These are phyloP conservation scores for Holacanthus passer DNA, from an alignment of 2,113 vertebrate species.

Conservation along the genomic window DNA sequence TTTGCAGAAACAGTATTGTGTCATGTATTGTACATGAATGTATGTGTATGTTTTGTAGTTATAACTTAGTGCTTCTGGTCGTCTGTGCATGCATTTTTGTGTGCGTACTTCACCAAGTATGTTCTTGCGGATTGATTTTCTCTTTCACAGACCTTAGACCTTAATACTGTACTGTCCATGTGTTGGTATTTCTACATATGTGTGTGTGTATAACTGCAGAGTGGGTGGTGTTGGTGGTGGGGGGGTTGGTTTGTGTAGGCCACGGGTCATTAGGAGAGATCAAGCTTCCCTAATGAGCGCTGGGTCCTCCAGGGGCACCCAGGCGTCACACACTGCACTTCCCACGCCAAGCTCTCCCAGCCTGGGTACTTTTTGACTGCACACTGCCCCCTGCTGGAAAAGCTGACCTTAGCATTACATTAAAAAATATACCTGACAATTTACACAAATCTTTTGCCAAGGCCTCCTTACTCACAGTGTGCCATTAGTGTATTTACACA, in stretches of 20 bases:
- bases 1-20: neutral
- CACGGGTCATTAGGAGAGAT: conserved; percentile 81
- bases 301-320: conserved; percentile 77
- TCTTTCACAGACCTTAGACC: conserved; percentile 15
- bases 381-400: conserved; percentile 88
- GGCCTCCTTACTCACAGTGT: neutral
- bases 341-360: conserved; percentile 74
- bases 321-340: conserved; percentile 79
- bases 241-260: conserved; percentile 69
- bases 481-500: neutral
- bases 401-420: neutral
- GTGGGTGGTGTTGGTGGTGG: conserved; percentile 63
- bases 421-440: neutral
- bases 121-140: conserved; percentile 11
- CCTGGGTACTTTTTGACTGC: conserved; percentile 37
- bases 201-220: conserved; percentile 40
- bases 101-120: neutral
- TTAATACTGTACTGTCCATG: conserved; percentile 5
- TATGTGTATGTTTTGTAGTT: neutral
- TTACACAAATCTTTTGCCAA: neutral
- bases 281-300: conserved; percentile 80
- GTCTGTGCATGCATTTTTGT: neutral
- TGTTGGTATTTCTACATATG: conserved; percentile 22
- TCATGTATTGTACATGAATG: neutral
- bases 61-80: neutral